Evolutionary conservation across 1,140 invertebrate genomes (phyloP).

Genomic region (Acromyrmex echinatior): DNA sequence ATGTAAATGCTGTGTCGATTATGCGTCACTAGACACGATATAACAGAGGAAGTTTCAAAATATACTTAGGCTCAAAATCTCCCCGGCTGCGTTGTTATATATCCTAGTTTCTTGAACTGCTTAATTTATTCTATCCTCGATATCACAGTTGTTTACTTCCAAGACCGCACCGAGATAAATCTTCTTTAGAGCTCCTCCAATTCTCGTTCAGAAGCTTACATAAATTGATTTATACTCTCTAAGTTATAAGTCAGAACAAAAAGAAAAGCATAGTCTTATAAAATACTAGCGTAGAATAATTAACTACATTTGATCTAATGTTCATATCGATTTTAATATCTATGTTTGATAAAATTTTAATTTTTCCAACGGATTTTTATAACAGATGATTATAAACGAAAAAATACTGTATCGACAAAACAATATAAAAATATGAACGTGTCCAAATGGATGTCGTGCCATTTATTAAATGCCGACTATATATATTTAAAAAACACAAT

Average conservation of each 20-base stretch:
- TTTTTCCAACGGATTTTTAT: neutral
- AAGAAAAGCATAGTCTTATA: neutral
- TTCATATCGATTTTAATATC: neutral
- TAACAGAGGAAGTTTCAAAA: conserved; percentile 53
- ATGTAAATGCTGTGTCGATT: conserved; percentile 69
- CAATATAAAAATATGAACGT: neutral
- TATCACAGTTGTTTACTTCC: conserved; percentile 53
- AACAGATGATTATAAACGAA: neutral
- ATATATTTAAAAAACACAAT: conserved; percentile 60
- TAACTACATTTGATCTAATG: conserved; percentile 3
- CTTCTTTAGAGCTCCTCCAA: conserved; percentile 14
- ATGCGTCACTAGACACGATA: conserved; percentile 58
- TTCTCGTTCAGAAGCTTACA: conserved; percentile 28
- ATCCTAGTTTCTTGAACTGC: conserved; percentile 27
- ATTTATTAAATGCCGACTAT: conserved; percentile 32
- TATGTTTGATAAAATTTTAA: conserved; percentile 1
- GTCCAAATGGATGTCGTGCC: neutral
- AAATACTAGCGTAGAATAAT: neutral
- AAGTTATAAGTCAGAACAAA: conserved; percentile 13
- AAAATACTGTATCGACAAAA: neutral
- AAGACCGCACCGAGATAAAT: conserved; percentile 16
- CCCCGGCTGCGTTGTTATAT: neutral
- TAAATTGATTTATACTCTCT: conserved; percentile 47
- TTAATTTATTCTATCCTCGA: conserved; percentile 43
- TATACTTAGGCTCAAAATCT: conserved; percentile 38